A percentile compares a stretch with the other conserved stretches of the same genome.
These are phyloP conservation scores for Dendrocincla fuliginosa DNA, from an alignment of 2,797 vertebrate species.

Conservation along the genomic window DNA sequence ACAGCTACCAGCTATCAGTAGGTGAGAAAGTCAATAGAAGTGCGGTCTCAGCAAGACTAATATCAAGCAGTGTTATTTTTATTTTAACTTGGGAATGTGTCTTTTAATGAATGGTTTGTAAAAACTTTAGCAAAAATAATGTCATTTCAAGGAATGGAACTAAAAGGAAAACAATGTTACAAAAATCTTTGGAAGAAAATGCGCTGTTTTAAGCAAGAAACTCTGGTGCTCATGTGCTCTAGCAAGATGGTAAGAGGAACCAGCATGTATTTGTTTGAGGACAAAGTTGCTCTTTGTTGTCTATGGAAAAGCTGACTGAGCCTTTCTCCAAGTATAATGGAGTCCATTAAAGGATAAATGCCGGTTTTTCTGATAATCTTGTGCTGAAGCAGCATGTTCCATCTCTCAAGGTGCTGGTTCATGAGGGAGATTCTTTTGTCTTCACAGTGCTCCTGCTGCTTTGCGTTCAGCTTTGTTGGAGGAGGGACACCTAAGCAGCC, in stretches of 20 bases:
- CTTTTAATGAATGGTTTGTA: neutral
- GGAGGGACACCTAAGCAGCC: neutral
- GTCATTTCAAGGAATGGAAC: neutral
- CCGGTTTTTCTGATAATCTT: neutral
- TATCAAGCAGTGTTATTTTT: neutral
- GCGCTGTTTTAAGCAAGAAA: neutral
- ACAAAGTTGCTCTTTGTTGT: neutral
- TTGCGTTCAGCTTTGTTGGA: neutral
- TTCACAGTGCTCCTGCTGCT: neutral
- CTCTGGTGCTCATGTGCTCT: neutral
- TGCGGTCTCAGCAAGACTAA: neutral
- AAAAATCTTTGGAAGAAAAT: neutral
- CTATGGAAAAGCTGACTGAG: neutral
- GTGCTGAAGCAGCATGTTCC: neutral
- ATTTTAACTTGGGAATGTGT: neutral
- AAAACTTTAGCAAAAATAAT: neutral
- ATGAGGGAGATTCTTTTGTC: neutral
- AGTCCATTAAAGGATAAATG: neutral
- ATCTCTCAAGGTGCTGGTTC: neutral
- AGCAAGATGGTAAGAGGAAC: neutral
- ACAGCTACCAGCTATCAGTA: neutral
- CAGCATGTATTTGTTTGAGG: neutral
- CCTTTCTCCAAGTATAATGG: neutral
- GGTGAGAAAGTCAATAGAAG: neutral
- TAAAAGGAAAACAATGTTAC: neutral